Percentiles rank a stretch among this genome's conserved stretches.
These are phyloP conservation scores for Gryllus longicercus DNA, from an alignment of 2,888 invertebrate species.

Conservation along the genomic window DNA sequence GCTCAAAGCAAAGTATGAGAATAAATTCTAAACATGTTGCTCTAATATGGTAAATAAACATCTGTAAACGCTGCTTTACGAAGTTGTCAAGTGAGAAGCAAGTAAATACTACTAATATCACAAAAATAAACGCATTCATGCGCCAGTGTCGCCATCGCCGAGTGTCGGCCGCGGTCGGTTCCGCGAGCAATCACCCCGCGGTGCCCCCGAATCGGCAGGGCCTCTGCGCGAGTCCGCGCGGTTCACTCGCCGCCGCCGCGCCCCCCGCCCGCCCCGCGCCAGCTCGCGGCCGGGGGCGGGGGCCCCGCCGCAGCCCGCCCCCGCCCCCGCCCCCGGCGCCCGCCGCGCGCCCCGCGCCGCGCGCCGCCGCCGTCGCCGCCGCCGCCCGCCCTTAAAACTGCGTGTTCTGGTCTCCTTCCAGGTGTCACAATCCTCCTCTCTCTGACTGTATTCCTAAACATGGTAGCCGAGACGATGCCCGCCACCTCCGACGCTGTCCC, in stretches of 20 bases:
- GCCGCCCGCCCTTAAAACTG: conserved; percentile 34
- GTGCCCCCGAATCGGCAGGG: background rate
- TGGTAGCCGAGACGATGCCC: conserved; percentile 98
- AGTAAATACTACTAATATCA: background rate
- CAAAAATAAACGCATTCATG: background rate
- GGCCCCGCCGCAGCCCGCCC: background rate
- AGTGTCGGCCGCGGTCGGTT: conserved; percentile 8
- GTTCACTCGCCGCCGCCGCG: too few species aligned
- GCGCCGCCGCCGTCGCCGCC: conserved; percentile 28
- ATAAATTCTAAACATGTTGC: background rate
- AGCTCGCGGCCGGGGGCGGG: conserved; percentile 22
- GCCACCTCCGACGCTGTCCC: conserved; percentile 93
- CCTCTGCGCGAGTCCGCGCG: too few species aligned
- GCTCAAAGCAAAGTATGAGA: background rate
- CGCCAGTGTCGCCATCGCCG: background rate
- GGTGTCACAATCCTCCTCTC: conserved; percentile 96
- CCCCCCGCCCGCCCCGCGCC: background rate
- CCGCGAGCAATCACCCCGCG: background rate
- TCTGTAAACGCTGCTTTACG: background rate
- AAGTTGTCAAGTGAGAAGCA: background rate
- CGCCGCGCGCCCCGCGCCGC: background rate
- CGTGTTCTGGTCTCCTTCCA: conserved; percentile 48
- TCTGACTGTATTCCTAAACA: conserved; percentile 95
- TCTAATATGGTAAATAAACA: background rate
- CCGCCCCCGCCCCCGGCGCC: conserved; percentile 3